A percentile compares a stretch with the other conserved stretches of the same genome.
Conservation (phyloP, 1,140 invertebrate species). For the Drosophila guanche region DNA sequence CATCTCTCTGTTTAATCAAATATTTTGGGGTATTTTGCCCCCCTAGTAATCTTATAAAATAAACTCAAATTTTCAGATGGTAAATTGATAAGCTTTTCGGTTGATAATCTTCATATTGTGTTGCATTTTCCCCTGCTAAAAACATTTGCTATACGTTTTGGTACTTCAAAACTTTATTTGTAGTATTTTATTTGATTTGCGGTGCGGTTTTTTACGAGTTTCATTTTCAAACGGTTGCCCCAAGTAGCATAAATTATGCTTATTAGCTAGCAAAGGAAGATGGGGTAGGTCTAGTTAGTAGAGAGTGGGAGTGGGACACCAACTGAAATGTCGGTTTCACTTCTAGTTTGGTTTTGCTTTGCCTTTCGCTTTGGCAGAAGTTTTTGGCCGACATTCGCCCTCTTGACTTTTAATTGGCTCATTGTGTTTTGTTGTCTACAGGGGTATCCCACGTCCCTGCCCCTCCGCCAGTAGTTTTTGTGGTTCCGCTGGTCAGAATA, state of each 20-base stretch:
- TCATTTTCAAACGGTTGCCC: constrained; percentile 9
- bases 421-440: constrained; percentile 63
- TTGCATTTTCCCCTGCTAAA: background rate
- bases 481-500: background rate
- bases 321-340: constrained; percentile 6
- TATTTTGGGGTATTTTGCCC: too few species aligned
- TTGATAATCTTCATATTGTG: constrained; percentile 25
- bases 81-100: constrained; percentile 18
- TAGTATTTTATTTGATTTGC: constrained; percentile 36
- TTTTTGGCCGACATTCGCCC: constrained; percentile 36
- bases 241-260: constrained; percentile 61
- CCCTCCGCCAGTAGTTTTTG: background rate
- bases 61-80: too few species aligned
- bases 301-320: too few species aligned
- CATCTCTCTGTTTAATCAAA: too few species aligned
- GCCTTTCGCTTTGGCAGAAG: constrained; percentile 53
- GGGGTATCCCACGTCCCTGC: background rate
- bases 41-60: too few species aligned
- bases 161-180: constrained; percentile 31
- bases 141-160: constrained; percentile 3
- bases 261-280: constrained; percentile 16
- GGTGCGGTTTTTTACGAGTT: constrained; percentile 28
- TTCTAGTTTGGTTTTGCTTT: background rate
- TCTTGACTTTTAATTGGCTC: constrained; percentile 71
- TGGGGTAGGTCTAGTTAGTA: background rate